These are phyloP conservation scores for Ashinkailepas kermadecensis DNA, from an alignment of 2,888 invertebrate genomes.

Conservation along the genomic window DNA sequence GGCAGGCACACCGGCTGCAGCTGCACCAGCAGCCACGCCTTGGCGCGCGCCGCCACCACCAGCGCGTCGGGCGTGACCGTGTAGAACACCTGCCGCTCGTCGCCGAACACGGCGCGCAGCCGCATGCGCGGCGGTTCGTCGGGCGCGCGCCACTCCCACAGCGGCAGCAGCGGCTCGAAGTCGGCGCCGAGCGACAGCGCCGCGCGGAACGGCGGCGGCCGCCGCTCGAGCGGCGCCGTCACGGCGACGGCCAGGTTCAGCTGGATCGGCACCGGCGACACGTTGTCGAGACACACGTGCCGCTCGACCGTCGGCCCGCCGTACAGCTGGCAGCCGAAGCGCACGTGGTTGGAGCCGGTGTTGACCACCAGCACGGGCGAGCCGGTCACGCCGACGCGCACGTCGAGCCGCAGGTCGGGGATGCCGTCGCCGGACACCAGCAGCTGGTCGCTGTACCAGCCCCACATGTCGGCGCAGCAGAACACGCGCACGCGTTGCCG, in stretches of 20 bases:
- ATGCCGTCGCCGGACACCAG: slow-evolving; percentile 9
- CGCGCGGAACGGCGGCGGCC: slow-evolving; percentile 6
- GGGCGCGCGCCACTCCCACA: slow-evolving; percentile 1
- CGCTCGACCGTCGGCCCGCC: neutral
- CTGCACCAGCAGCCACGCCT: slow-evolving; percentile 13
- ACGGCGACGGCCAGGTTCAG: neutral
- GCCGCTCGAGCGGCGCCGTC: neutral
- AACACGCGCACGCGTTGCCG: neutral
- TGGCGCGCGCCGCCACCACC: slow-evolving; percentile 14
- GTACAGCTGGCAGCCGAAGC: slow-evolving; percentile 15
- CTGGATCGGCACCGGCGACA: slow-evolving; percentile 25
- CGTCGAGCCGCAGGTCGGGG: neutral
- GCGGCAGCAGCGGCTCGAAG: slow-evolving; percentile 6
- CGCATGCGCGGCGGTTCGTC: neutral
- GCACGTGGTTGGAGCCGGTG: slow-evolving; percentile 18
- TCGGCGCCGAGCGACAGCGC: neutral
- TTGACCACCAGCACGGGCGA: slow-evolving; percentile 2
- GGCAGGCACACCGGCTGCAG: slow-evolving; percentile 14
- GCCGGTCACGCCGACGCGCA: slow-evolving; percentile 15
- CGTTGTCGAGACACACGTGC: slow-evolving; percentile 12
- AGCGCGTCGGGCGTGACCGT: neutral
- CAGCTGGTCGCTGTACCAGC: slow-evolving; percentile 9
- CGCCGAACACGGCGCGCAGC: neutral
- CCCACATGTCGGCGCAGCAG: slow-evolving; percentile 22
- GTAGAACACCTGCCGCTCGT: slow-evolving; percentile 8